Base-by-base conservation (phyloP, 2,797 vertebrate genomes). In the Thalassophryne amazonica region DNA sequence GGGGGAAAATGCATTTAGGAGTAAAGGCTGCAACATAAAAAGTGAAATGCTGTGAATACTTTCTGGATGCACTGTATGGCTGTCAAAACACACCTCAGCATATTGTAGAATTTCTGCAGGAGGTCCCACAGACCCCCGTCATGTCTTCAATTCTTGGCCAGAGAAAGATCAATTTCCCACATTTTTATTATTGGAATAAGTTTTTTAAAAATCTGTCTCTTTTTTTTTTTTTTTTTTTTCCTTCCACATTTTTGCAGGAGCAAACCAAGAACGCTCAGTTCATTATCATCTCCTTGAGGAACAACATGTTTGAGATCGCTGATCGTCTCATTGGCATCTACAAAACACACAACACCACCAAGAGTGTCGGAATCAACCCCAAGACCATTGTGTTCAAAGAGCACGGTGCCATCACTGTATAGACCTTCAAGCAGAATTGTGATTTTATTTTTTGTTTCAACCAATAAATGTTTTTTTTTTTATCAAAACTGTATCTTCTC, bases 301-400 rank as follows among this genome's bases (percentile, higher is more conserved):
- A 99, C 90, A 98, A 99, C 90, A 99, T 99, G 97, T 99, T 99
- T 46, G 97, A 99, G 83, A 98, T 98, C 2, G 92, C 96, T 0
- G 96, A 99, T 51, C 92, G 97, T 15, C 89, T 99, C 29, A 94
- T 99, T 16, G 97, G 97, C 30, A 98, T 99, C 73, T 99, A 94
- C 59, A 99, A 99, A 80, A 98, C 95, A 0, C 88, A 94, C 68
- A 98, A 98, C 68, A 95, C 91, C 79, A 98, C 96, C 0, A 98
- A 98, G 80, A 97, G 90, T 0, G 93, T 97, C 67, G 93, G 87
- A 4, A 93, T 92, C 59, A 99, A 97, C 77, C 97, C 97, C 23
- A 99, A 98, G 79, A 69, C 89, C 21, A 94, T 99, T 4, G 81
- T 91, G 37, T 77, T 89, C 6, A 93, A 89, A 60, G 91, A 91